Conservation (phyloP, 2,113 vertebrate genomes). For the Ceratotherium simum region DNA sequence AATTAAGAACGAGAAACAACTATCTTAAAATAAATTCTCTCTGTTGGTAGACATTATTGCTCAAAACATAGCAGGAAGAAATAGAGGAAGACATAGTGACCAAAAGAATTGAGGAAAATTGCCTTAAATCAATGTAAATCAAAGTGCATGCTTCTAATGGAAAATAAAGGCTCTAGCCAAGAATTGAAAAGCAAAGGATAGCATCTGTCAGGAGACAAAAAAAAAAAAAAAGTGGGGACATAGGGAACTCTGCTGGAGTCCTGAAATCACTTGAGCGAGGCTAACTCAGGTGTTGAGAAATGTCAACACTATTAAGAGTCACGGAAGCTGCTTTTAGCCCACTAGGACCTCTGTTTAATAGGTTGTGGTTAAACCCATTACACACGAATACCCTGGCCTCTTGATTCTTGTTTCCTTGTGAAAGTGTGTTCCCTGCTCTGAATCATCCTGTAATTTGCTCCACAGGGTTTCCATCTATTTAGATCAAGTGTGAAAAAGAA, state of each 20-base stretch:
- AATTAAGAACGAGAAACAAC: neutral
- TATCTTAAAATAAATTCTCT: neutral
- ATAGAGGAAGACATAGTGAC: neutral
- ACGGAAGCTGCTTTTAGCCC: neutral
- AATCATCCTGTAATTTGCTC: neutral
- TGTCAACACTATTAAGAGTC: neutral
- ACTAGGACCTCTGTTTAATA: neutral
- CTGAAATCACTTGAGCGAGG: neutral
- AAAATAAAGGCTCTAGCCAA: neutral
- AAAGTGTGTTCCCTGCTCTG: neutral
- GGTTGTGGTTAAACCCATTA: neutral
- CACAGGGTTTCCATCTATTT: neutral
- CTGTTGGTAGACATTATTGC: neutral
- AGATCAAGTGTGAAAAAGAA: conserved; percentile 39
- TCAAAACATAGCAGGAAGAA: neutral
- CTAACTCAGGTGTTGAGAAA: neutral
- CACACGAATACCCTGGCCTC: neutral
- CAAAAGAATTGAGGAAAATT: neutral
- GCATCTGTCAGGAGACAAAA: neutral
- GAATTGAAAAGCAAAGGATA: neutral
- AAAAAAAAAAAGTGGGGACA: neutral
- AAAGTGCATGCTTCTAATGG: neutral
- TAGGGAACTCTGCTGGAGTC: neutral
- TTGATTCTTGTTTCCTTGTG: conserved; percentile 10
- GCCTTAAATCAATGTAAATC: neutral